Conservation (phyloP, 2,113 vertebrate genomes). For the Rattus rattus region DNA sequence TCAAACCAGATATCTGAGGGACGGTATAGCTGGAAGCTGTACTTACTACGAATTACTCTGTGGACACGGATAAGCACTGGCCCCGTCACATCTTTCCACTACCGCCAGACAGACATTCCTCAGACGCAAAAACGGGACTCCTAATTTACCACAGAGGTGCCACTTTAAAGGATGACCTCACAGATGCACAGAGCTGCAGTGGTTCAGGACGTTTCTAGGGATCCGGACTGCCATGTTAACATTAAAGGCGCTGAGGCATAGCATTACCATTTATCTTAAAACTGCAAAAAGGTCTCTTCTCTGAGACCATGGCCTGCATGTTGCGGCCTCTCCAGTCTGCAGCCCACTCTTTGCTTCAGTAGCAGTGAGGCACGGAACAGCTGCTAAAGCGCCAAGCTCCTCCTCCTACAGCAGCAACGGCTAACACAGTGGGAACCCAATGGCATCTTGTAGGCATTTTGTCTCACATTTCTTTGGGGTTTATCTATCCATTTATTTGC, state of each 20-base stretch:
- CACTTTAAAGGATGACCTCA: neutral
- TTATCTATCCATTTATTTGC: neutral
- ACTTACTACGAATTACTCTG: neutral
- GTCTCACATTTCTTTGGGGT: neutral
- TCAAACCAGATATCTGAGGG: conserved; percentile 54
- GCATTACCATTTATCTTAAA: neutral
- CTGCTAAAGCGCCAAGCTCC: neutral
- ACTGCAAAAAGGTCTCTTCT: neutral
- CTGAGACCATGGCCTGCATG: neutral
- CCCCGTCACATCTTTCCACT: neutral
- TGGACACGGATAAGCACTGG: neutral
- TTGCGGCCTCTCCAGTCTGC: too few relatives aligned
- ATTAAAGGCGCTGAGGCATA: neutral
- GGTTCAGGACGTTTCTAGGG: neutral
- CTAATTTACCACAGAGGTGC: neutral
- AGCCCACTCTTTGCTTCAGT: neutral
- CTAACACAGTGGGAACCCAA: neutral
- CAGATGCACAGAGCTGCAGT: neutral
- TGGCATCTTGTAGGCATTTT: rapidly evolving
- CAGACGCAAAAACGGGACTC: neutral
- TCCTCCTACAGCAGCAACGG: neutral
- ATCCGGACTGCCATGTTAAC: neutral
- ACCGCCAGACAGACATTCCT: neutral
- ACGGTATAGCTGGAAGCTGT: neutral
- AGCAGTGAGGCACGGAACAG: neutral